Conservation (phyloP, 2,888 invertebrate genomes). For the Nomada flava region DNA sequence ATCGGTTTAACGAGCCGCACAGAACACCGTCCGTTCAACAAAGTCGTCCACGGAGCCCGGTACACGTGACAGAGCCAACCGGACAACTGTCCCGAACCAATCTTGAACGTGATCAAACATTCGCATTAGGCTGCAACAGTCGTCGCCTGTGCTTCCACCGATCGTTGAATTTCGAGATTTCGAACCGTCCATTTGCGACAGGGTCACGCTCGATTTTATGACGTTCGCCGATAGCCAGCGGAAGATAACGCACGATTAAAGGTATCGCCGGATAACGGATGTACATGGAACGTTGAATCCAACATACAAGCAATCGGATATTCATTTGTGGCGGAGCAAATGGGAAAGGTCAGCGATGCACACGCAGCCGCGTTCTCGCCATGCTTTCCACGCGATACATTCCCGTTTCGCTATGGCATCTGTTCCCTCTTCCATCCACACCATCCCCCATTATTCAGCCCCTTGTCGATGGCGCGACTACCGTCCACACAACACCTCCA, state of each 20-base stretch:
- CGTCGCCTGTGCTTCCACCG: background rate
- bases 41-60: background rate
- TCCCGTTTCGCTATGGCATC: slow-evolving; percentile 17
- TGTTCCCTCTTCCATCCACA: background rate
- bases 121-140: slow-evolving; percentile 20
- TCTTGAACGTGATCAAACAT: slow-evolving; percentile 26
- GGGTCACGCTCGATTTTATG: slow-evolving; percentile 62
- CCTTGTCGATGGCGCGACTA: too few species aligned
- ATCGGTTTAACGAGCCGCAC: too few species aligned
- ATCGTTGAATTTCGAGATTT: slow-evolving; percentile 58
- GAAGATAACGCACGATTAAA: slow-evolving; percentile 68
- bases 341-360: slow-evolving; percentile 21
- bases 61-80: background rate
- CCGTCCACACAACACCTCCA: background rate
- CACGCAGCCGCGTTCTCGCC: slow-evolving; percentile 15
- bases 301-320: slow-evolving; percentile 63
- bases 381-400: slow-evolving; percentile 19
- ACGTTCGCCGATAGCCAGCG: slow-evolving; percentile 59
- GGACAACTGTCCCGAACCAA: background rate
- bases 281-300: slow-evolving; percentile 31
- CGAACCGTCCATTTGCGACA: slow-evolving; percentile 55
- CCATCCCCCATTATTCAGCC: background rate
- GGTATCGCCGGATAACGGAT: slow-evolving; percentile 59
- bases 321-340: slow-evolving; percentile 64
- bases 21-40: background rate